These are phyloP conservation scores for Nothocercus julius DNA, from an alignment of 2,113 vertebrate genomes.

Conservation along the genomic window DNA sequence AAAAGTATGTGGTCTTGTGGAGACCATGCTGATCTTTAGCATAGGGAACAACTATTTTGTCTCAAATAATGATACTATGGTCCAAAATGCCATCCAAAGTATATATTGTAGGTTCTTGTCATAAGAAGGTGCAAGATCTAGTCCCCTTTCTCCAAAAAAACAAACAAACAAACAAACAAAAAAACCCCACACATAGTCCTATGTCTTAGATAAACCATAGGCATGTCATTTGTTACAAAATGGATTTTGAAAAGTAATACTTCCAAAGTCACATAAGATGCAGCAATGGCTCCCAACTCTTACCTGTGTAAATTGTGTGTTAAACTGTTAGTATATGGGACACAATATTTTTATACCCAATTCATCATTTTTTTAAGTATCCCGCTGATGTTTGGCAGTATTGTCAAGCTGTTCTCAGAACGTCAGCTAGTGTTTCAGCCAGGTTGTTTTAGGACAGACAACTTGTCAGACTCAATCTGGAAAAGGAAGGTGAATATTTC, in stretches of 20 bases:
- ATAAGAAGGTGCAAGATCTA: background rate
- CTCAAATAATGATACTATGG: background rate
- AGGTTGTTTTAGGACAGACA: background rate
- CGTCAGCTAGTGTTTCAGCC: background rate
- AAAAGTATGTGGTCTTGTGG: background rate
- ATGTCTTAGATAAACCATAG: background rate
- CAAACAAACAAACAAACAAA: no score
- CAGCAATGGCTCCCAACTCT: background rate
- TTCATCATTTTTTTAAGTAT: background rate
- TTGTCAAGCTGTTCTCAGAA: background rate
- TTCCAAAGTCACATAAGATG: background rate
- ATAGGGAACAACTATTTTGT: background rate
- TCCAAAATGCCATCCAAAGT: background rate
- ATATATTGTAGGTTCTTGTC: background rate
- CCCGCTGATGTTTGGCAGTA: background rate
- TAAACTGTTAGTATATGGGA: background rate
- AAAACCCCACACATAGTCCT: background rate
- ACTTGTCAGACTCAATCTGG: background rate
- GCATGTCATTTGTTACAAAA: background rate
- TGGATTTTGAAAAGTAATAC: background rate
- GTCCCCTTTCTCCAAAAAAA: background rate
- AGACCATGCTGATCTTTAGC: background rate
- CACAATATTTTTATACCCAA: background rate
- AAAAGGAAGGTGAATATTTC: background rate
- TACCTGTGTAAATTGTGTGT: background rate